Base-by-base conservation (phyloP, 1,140 invertebrate species). In the Zaprionus gabonicus region DNA sequence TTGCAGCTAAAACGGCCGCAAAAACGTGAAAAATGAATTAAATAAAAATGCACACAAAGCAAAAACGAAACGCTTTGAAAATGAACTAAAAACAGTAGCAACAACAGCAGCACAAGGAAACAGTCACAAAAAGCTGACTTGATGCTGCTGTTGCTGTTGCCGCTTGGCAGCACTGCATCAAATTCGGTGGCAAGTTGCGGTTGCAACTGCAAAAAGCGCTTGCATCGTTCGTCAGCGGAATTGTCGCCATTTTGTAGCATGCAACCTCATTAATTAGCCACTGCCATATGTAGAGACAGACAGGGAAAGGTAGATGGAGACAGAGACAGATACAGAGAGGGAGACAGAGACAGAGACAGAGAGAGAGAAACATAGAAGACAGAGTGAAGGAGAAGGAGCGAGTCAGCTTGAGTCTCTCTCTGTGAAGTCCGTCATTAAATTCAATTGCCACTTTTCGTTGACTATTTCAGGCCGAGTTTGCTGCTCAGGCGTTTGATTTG, bases 61-160 rank as follows among this genome's bases (percentile, higher is more conserved):
- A 87, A 83, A 73, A 83, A 73, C 82, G 66, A 77, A 82, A 82
- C 80, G 80, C 72, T 85, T 86, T 78, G 75, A 86, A 83, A 85
- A 85, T 85, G 82, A 85, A 82, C 82, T 86, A 77, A 72, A 84
- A 88, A 84, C 85, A 83, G 85, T 84, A 88, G 81, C 85, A 83
- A 81, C 38, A 41, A n/a, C 38, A 51, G 46, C 46, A 49, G 44
- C 6, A 20, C 7, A 41, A 15, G 38, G 17, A n/a, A 49, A n/a
- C 64, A 71, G 46, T 49, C 60, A 56, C 75, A 87, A 86, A 87
- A 86, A 77, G 46, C 68, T 70, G 64, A 80, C 60, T 23, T 25
- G 65, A 12, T 65, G 49, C 44, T 69, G 66, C 9, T 34, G 31
- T 10, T 31, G 28, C 28, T 31, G 9, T 31, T 31, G 31, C 76